Conservation (phyloP, 53 echinoderm and acorn worm species). For the Zoroaster sp. region DNA sequence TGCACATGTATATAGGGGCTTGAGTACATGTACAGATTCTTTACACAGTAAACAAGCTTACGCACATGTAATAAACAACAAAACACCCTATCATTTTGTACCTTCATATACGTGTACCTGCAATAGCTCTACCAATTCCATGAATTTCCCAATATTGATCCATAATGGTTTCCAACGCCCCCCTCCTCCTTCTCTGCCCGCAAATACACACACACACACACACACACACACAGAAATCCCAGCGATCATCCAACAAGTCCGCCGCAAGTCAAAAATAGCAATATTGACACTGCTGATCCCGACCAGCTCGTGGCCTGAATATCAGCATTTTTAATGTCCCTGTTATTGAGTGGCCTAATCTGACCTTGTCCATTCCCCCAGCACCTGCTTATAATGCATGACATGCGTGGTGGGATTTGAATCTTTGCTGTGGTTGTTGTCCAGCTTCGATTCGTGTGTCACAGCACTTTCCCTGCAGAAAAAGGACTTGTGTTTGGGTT, state of each 20-base stretch:
- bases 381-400: conserved; percentile 25
- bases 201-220: too few species aligned
- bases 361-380: not conserved
- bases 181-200: not conserved
- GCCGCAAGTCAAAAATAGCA: not conserved
- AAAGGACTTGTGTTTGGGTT: not conserved
- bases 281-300: not conserved
- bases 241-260: conserved; percentile 7
- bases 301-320: not conserved
- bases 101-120: not conserved
- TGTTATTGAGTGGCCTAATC: conserved; percentile 8
- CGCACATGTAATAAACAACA: too few species aligned
- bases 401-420: too few species aligned
- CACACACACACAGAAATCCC: too few species aligned
- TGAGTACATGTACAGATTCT: too few species aligned
- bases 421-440: not conserved
- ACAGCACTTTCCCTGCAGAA: not conserved
- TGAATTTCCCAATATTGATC: not conserved
- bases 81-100: too few species aligned
- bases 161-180: not conserved
- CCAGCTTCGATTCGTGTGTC: not conserved
- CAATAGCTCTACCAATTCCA: not conserved
- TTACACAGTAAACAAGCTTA: too few species aligned
- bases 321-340: not conserved
- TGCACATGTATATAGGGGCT: too few species aligned